A percentile compares a stretch with the other conserved stretches of the same genome.
Conservation (phyloP, 2,113 vertebrate species). For the Pagrus major region DNA sequence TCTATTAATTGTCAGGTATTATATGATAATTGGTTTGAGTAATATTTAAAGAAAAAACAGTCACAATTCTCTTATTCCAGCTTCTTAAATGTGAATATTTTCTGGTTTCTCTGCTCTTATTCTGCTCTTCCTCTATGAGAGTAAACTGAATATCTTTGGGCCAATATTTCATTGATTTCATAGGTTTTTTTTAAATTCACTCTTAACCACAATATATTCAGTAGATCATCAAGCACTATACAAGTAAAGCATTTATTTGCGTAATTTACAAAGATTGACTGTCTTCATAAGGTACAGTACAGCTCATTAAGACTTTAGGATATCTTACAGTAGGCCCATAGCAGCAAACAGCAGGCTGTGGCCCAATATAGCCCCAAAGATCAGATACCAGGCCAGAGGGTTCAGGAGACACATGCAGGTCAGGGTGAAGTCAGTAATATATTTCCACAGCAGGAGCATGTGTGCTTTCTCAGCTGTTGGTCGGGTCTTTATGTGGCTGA, state of each 20-base stretch:
- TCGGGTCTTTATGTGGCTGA: conserved; percentile 34
- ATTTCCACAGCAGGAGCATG: conserved; percentile 46
- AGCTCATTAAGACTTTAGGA: neutral
- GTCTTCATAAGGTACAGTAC: neutral
- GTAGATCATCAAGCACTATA: neutral
- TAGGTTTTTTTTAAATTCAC: neutral
- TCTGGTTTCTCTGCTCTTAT: no score
- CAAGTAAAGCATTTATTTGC: neutral
- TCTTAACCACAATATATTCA: neutral
- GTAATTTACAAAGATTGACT: neutral
- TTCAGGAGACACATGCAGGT: conserved; percentile 59
- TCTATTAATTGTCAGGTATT: no score
- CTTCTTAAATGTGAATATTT: no score
- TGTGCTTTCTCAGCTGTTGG: conserved; percentile 67
- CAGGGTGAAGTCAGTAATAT: conserved; percentile 52
- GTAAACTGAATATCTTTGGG: no score
- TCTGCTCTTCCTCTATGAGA: no score
- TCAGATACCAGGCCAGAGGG: conserved; percentile 69
- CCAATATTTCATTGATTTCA: neutral
- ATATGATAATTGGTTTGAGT: no score
- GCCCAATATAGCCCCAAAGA: conserved; percentile 74
- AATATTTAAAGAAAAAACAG: no score
- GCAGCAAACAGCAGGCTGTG: conserved; percentile 44
- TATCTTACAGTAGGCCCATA: conserved; percentile 31
- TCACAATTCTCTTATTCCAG: no score